Base-by-base conservation (phyloP, 2,797 vertebrate species). In the Fundulus diaphanus region DNA sequence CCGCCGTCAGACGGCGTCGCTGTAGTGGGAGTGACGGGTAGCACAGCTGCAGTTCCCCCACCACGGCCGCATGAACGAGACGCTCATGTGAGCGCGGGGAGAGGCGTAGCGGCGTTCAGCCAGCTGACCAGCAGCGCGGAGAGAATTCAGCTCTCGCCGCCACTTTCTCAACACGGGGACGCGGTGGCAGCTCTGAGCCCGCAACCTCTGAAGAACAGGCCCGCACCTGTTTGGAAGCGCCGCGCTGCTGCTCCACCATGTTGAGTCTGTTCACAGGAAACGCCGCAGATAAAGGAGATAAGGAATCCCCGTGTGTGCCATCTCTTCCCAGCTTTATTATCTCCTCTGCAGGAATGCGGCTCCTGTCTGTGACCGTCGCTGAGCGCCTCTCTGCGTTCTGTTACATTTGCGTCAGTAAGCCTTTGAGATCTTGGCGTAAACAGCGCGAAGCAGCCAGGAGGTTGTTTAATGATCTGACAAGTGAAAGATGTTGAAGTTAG, bases 211-310 rank as follows among this genome's bases (percentile, higher is more conserved):
- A 15, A 13, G 4, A 31, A 44, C 7, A 48, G 22, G 73, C 78
- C 78, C 24, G 16, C 27, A 75, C 22, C n/a, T 0, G 24, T 56
- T 29, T 49, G 12, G 1, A 13, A 7, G 29, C 1, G 5, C 31
- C 48, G 12, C 11, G 20, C 15, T 56, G 33, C n/a, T 40, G 8
- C 59, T 15, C 12, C 48, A 27, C 72, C 46, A 24, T 52, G 44
- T 31, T 66, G 3, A 70, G 37, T 11, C 8, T 61, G 27, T 78
- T 79, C n/a, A 59, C 18, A 82, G 68, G 57, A 86, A 82, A 75
- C 57, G 15, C 29, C 72, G 70, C 65, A 72, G 75, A 81, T 66
- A 7, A 73, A 44, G 35, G 48, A 5, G 18, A 81, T 59, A 68
- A 40, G 51, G 84, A 78, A 13, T 35, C n/a, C 12, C n/a, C 9